Base-by-base conservation (phyloP, 2,113 vertebrate species). In the Hyperoodon ampullatus region DNA sequence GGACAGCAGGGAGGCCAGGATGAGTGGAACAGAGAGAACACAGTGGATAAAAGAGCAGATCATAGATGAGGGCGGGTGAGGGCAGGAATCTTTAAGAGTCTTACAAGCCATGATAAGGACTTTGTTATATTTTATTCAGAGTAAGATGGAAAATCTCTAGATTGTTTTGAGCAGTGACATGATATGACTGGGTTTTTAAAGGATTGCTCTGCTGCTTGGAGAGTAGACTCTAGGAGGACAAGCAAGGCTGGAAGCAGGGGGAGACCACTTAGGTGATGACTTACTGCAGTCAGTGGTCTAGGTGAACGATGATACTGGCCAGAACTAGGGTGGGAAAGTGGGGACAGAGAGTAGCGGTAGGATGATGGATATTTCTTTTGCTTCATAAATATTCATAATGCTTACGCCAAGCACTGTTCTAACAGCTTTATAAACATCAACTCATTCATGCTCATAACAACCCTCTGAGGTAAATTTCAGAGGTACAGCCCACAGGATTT, bases 381-480 rank as follows among this genome's bases (percentile, higher is more conserved):
- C 77, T 80, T 33, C n/a, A 39, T 58, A 80, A 80, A 53, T 80
- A 80, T 12, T 80, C 77, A 58, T 35, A 55, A n/a, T 58, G 50
- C n/a, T 80, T 80, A 80, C 39, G 77, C 50, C 13, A 2, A 24
- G 77, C 33, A 35, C 19, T 80, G 77, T 58, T 35, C n/a, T 80
- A 80, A 58, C 53, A 15, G 13, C 19, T 80, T 58, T 58, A 80
- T 58, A 58, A 80, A 35, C 19, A 80, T 55, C 77, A 78, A 7
- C 75, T 80, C 44, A 35, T 68, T 87, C 68, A 33, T 78, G 77
- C 63, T 93, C 15, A 13, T 44, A 84, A 53, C 78, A 83, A 4
- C 35, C 44, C 23, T 94, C 53, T 77, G 71, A 93, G 68, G 47
- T 83, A 35, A 61, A 63, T 93, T 89, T 83, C 55, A 92, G 66